Base-by-base conservation (phyloP, 2,888 invertebrate species). In the Seladonia tumulorum region DNA sequence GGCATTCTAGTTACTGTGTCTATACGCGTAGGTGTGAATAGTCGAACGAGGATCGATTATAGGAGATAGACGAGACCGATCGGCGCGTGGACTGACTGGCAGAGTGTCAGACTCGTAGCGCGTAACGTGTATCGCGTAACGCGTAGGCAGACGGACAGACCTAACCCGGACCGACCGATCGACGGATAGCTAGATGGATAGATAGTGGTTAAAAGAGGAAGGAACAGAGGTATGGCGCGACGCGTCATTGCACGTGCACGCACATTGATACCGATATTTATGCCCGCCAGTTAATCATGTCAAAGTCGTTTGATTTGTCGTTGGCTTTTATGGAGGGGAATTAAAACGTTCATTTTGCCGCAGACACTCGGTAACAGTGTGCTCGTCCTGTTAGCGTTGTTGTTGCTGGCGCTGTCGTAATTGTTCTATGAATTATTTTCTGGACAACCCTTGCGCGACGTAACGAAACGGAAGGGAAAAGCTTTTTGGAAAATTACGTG, bases 251-350 rank as follows among this genome's bases (percentile, higher is more conserved):
- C 89, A 87, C 93, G 92, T 93, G 93, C 93, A 93, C 93, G 93
- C 92, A 93, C 93, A 95, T 94, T 94, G 94, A 95, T 94, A 94
- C 93, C 94, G 93, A 94, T 95, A 95, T 95, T 94, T 94, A 94
- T 94, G 94, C 92, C 91, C 92, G 92, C 93, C 94, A 94, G 94
- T 95, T 94, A 94, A 94, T 95, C 94, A 94, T 94, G 95, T 94
- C 94, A 93, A 92, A 93, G 93, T 93, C 92, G 93, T 94, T 94
- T 95, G 94, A 95, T 95, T 95, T 95, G 94, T 95, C 94, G 94
- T 94, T 93, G 94, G 94, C 94, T 94, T 94, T 94, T 94, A 94
- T 94, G 94, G 93, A 93, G 94, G 94, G 94, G 94, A 94, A 95
- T 95, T 94, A 95, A 95, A 95, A 94, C 94, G 94, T 95, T 95